Conservation (phyloP, 1,140 invertebrate genomes). For the Thaumetopoea pityocampa region DNA sequence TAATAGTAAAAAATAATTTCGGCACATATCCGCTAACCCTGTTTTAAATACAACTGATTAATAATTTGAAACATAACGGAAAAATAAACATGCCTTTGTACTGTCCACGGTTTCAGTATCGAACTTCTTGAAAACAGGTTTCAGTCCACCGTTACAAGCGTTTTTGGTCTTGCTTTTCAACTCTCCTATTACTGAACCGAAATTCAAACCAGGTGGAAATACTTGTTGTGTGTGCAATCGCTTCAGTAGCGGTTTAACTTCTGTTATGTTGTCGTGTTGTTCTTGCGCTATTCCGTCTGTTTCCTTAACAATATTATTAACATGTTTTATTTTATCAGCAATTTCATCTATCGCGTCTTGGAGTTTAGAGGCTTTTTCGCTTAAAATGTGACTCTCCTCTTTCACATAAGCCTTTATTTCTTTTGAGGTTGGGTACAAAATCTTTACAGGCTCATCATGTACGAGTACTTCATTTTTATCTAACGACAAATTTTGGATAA, state of each 20-base stretch:
- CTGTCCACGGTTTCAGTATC: conserved; percentile 42
- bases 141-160: conserved; percentile 43
- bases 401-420: conserved; percentile 10
- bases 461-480: conserved; percentile 35
- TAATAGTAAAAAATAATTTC: conserved; percentile 3
- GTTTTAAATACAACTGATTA: neutral
- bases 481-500: conserved; percentile 63
- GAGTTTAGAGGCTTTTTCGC: conserved; percentile 25
- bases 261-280: conserved; percentile 12
- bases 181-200: conserved; percentile 68
- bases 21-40: conserved; percentile 11
- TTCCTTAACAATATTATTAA: conserved; percentile 19
- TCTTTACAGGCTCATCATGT: conserved; percentile 11
- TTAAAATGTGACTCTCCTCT: conserved; percentile 17
- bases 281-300: conserved; percentile 4
- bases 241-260: conserved; percentile 46
- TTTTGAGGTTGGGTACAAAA: conserved; percentile 2
- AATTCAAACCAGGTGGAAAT: conserved; percentile 53
- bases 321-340: conserved; percentile 29
- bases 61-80: conserved; percentile 1
- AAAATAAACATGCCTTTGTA: conserved; percentile 41
- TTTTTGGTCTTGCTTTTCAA: conserved; percentile 61
- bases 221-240: conserved; percentile 53
- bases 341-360: conserved; percentile 35
- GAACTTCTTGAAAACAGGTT: conserved; percentile 68